Evolutionary conservation across 1,140 invertebrate species (phyloP), one percentile per base, ranked within the genome.

Genomic region (Cecropterus lyciades): DNA sequence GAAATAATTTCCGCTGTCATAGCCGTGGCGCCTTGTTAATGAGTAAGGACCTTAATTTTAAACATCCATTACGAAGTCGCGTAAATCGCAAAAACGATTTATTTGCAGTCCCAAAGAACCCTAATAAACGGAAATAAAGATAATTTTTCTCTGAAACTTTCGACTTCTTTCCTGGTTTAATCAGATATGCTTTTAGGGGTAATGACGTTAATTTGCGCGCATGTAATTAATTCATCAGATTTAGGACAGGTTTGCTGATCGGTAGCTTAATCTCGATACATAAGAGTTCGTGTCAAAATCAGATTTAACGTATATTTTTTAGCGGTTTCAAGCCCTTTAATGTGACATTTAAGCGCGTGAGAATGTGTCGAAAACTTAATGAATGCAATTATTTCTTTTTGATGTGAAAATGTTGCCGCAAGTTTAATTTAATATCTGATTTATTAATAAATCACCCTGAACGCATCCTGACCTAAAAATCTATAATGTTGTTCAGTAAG

Each of bases 151-250:
- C 14, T 60, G 15, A 46, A 16, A 52, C 11, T 30, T 24, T 27
- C 27, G n/a, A 48, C 14, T 33, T 46, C 10, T 5, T 14, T n/a
- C 20, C n/a, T 27, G n/a, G n/a, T 9, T 60, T 60, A 15, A 60
- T 60, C 57, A 48, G 57, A 60, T 49, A 60, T 48, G 15, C 43
- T 14, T 48, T 60, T 46, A 24, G 10, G 57, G 24, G 45, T 60
- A 60, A 60, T 48, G 15, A 10, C 40, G 45, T 30, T 43, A 60
- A 55, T 60, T 60, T 24, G 27, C 56, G 48, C 43, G 46, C 46
- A 14, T n/a, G 46, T 60, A 60, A 60, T 60, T 60, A 60, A 60
- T 45, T 60, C 45, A n/a, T 60, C 57, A 49, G 45, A 24, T 3
- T 3, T 24, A 24, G 20, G 20, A 24, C 20, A 24, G 20, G 20